Conservation (phyloP, 2,797 vertebrate species). For the Bucorvus abyssinicus region DNA sequence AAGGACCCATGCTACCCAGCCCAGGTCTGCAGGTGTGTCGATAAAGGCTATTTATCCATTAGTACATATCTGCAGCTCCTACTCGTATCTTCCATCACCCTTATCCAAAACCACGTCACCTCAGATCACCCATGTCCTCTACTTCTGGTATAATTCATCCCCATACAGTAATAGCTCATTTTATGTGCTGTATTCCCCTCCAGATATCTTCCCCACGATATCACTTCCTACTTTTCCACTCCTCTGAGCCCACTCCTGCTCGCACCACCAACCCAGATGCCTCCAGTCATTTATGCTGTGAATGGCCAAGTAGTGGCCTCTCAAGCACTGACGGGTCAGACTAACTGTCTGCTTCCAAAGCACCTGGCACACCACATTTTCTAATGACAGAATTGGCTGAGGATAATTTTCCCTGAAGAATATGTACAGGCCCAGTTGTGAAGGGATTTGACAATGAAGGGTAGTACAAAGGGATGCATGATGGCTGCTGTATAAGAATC, state of each 20-base stretch:
- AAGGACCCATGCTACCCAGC: not conserved
- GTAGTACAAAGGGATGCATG: not conserved
- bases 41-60: not conserved
- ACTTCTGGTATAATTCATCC: not conserved
- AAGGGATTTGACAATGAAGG: not conserved
- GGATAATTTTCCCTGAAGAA: not conserved
- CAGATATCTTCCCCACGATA: not conserved
- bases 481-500: not conserved
- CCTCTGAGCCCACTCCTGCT: fast-evolving
- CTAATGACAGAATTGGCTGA: not conserved
- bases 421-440: not conserved
- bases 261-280: not conserved
- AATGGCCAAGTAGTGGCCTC: not conserved
- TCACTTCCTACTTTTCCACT: not conserved
- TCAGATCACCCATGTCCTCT: not conserved
- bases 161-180: not conserved
- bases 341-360: not conserved
- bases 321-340: not conserved
- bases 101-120: not conserved
- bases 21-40: not conserved
- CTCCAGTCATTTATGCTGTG: not conserved
- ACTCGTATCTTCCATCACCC: not conserved
- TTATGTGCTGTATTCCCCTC: not conserved
- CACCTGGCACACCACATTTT: not conserved
- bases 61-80: not conserved